Evolutionary conservation across 2,888 invertebrate species (phyloP).

Genomic region (Drosophila silvestris): DNA sequence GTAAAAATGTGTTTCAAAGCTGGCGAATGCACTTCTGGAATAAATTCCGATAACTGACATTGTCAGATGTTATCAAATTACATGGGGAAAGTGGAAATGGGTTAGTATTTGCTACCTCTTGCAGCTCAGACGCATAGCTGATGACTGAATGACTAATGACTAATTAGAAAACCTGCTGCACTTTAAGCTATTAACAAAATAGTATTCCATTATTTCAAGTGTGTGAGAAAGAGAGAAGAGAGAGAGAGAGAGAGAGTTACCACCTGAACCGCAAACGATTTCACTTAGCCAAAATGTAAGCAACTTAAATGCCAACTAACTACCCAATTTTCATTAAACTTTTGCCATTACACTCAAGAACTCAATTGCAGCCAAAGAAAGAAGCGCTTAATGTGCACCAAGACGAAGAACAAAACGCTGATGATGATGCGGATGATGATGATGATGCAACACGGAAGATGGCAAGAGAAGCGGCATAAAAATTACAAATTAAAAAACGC

Average conservation of each 20-base stretch:
- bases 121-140: too few relatives aligned
- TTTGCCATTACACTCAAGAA: constrained; percentile 69
- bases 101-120: background rate
- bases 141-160: background rate
- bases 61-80: background rate
- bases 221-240: too few relatives aligned
- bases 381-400: constrained; percentile 51
- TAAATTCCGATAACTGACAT: background rate
- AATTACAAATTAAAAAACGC: constrained; percentile 74
- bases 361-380: constrained; percentile 63
- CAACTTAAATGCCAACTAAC: constrained; percentile 68
- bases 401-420: constrained; percentile 17
- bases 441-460: constrained; percentile 23
- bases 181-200: background rate
- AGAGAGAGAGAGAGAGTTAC: background rate
- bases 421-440: constrained; percentile 15
- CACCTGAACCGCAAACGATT: constrained; percentile 48
- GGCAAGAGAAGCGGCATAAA: constrained; percentile 58
- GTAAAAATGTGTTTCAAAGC: background rate
- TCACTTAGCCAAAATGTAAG: constrained; percentile 53
- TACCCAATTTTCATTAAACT: constrained; percentile 74
- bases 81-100: background rate
- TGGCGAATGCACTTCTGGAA: too few relatives aligned
- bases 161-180: background rate
- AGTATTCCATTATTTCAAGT: background rate